These are phyloP conservation scores for Sminthurinus signatus DNA, from an alignment of 1,140 invertebrate species.

Conservation along the genomic window DNA sequence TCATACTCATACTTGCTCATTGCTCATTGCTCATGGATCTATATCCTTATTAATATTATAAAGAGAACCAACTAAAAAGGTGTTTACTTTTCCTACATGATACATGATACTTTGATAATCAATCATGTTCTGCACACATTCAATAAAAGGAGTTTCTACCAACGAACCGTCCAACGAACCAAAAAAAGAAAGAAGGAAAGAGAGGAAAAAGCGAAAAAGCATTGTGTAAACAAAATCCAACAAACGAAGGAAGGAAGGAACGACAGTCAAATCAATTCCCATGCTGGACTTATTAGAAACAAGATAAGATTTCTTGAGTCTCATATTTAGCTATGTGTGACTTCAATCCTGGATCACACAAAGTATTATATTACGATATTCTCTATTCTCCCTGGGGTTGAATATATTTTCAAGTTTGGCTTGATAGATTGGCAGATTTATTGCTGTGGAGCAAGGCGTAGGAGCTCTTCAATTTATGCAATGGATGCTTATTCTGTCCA, in stretches of 20 bases:
- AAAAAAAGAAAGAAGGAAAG: too few relatives aligned
- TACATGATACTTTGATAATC: too few relatives aligned
- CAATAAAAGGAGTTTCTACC: too few relatives aligned
- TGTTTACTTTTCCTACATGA: background rate
- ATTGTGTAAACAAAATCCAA: conserved; percentile 1
- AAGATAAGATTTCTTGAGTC: conserved; percentile 5
- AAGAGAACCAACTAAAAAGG: background rate
- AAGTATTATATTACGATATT: conserved; percentile 2
- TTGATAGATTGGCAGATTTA: conserved; percentile 42
- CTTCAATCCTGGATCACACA: conserved; percentile 6
- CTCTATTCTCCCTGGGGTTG: conserved; percentile 30
- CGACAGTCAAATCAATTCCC: background rate
- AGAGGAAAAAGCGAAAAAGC: too few relatives aligned
- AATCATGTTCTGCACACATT: too few relatives aligned
- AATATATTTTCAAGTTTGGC: conserved; percentile 41
- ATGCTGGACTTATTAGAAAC: conserved; percentile 9
- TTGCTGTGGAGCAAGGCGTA: conserved; percentile 28
- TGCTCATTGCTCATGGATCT: too few relatives aligned
- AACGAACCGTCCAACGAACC: too few relatives aligned
- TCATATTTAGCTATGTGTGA: conserved; percentile 8
- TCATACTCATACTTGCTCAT: too few relatives aligned
- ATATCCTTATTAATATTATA: background rate
- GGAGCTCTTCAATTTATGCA: conserved; percentile 32
- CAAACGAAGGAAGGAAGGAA: background rate
- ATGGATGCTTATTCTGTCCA: conserved; percentile 11